A percentile compares a stretch with the other conserved stretches of the same genome.
Conservation (phyloP, 1,140 invertebrate genomes). For the Drosophila malerkotliana region DNA sequence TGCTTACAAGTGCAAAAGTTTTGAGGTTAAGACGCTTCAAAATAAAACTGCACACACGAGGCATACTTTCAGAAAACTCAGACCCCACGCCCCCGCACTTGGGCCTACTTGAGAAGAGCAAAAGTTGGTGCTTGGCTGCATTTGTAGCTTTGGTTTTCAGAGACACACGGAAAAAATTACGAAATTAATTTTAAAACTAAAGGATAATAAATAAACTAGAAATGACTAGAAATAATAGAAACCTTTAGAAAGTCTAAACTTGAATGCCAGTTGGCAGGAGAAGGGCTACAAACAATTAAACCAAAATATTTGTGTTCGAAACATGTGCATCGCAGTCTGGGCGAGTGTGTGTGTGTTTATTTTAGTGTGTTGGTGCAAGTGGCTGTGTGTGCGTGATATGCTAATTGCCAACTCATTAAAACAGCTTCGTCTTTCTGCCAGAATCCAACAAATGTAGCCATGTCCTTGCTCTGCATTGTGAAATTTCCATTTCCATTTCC, state of each 20-base stretch:
- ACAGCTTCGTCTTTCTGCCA: constrained; percentile 69
- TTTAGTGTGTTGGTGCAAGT: constrained; percentile 6
- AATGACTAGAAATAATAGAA: no score
- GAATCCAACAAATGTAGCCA: constrained; percentile 32
- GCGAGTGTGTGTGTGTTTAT: constrained; percentile 9
- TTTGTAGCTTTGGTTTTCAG: constrained; percentile 25
- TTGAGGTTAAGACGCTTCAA: constrained; percentile 78
- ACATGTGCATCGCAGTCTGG: background rate
- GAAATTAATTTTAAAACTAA: no score
- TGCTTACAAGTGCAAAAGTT: constrained; percentile 73
- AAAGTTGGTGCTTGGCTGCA: constrained; percentile 49
- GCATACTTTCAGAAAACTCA: constrained; percentile 13
- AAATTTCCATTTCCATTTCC: constrained; percentile 27
- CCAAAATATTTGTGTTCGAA: constrained; percentile 45
- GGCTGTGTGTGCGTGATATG: constrained; percentile 56
- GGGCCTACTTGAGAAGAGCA: constrained; percentile 25
- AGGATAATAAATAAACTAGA: no score
- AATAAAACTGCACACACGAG: constrained; percentile 52
- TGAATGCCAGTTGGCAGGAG: constrained; percentile 4
- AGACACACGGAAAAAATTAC: constrained; percentile 6
- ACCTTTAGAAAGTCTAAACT: no score
- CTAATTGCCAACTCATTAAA: constrained; percentile 80
- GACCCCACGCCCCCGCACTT: constrained; percentile 1
- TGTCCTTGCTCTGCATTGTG: constrained; percentile 43
- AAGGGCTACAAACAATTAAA: constrained; percentile 39